These are phyloP conservation scores for Araneus ventricosus DNA, from an alignment of 1,140 invertebrate species.

Conservation along the genomic window DNA sequence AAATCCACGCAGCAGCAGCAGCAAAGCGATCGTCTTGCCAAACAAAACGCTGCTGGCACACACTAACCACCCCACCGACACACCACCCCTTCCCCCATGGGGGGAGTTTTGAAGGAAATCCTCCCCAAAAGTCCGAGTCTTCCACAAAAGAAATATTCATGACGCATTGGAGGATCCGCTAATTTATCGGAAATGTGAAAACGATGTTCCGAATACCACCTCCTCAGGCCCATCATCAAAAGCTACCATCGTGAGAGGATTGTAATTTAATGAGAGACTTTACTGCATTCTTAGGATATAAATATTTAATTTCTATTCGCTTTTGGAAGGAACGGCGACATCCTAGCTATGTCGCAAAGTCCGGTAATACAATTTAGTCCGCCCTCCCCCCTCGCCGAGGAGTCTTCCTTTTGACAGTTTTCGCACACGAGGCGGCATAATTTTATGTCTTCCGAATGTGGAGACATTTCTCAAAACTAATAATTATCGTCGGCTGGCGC, in stretches of 20 bases:
- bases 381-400: not conserved
- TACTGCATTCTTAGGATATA: conserved; percentile 71
- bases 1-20: too few relatives aligned
- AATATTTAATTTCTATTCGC: conserved; percentile 71
- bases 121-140: not conserved
- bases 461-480: conserved; percentile 74
- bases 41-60: too few relatives aligned
- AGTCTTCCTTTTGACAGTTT: not conserved
- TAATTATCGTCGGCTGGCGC: conserved; percentile 57
- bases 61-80: not conserved
- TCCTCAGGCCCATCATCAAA: not conserved
- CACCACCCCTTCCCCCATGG: not conserved
- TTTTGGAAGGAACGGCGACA: conserved; percentile 2
- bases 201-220: not conserved
- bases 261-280: conserved; percentile 74
- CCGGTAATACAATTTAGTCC: conserved; percentile 68
- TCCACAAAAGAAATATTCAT: conserved; percentile 66
- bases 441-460: conserved; percentile 72
- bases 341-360: conserved; percentile 63
- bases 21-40: too few relatives aligned
- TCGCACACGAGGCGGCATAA: conserved; percentile 36
- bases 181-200: conserved; percentile 69
- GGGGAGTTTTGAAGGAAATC: not conserved
- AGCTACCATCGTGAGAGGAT: conserved; percentile 8
- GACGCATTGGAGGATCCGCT: not conserved